Percentiles rank a stretch among this genome's conserved stretches.
These are phyloP conservation scores for Tyto alba DNA, from an alignment of 2,113 vertebrate species.

Conservation along the genomic window DNA sequence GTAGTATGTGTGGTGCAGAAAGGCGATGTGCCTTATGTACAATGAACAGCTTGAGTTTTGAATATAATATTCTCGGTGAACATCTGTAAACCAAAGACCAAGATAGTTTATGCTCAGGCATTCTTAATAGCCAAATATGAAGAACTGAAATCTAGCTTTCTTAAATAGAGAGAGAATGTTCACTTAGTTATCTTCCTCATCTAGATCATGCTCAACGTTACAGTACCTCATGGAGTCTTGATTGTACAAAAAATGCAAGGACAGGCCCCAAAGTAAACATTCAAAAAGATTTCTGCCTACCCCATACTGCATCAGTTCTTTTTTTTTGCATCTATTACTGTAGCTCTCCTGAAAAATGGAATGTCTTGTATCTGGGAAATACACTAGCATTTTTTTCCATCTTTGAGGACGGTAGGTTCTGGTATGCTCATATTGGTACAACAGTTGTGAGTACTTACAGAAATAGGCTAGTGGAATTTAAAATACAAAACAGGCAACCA, in stretches of 20 bases:
- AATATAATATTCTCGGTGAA: neutral
- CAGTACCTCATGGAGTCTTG: neutral
- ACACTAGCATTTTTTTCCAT: neutral
- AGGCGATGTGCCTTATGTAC: neutral
- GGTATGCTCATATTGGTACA: neutral
- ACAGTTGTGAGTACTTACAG: neutral
- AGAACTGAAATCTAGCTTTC: neutral
- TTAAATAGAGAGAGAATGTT: neutral
- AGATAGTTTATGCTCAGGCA: neutral
- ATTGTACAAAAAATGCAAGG: neutral
- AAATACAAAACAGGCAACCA: neutral
- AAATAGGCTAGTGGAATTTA: neutral
- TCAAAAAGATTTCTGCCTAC: neutral
- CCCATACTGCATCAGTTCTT: neutral
- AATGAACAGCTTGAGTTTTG: neutral
- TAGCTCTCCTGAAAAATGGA: neutral
- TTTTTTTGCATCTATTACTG: neutral
- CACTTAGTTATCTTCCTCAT: neutral
- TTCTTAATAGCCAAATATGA: neutral
- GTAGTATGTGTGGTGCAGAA: fast-evolving
- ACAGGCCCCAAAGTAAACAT: neutral
- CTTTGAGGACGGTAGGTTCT: neutral
- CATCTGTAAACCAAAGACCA: neutral
- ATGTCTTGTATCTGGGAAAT: neutral
- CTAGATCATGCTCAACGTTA: neutral